Percentiles rank a stretch among this genome's conserved stretches.
These are phyloP conservation scores for Corythornis leucogaster DNA, from an alignment of 2,797 vertebrate genomes.

Conservation along the genomic window DNA sequence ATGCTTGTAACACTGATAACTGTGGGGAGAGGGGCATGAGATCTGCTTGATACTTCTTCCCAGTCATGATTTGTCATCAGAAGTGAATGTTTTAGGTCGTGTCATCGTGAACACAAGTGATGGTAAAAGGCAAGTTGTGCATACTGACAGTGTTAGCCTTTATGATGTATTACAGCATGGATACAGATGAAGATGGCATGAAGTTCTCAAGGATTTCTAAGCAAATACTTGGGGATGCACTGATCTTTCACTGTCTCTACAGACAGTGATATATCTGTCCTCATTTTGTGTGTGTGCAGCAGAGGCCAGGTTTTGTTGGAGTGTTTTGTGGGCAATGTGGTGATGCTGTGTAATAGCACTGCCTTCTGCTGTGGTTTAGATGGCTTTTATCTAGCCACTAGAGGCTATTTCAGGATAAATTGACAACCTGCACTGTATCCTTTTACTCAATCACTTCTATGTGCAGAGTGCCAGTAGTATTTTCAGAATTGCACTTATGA, in stretches of 20 bases:
- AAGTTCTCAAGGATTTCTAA: not conserved
- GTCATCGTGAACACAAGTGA: not conserved
- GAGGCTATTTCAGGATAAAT: constrained; percentile 62
- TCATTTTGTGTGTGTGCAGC: not conserved
- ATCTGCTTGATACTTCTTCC: not conserved
- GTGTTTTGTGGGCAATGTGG: not conserved
- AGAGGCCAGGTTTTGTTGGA: not conserved
- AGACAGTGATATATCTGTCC: not conserved
- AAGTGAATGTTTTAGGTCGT: not conserved
- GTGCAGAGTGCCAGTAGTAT: constrained; percentile 50
- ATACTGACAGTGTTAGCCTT: not conserved
- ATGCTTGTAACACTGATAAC: not conserved
- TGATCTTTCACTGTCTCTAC: not conserved
- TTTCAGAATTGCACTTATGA: constrained; percentile 67
- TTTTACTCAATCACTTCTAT: constrained; percentile 59
- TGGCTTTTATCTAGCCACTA: constrained; percentile 43
- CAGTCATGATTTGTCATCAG: not conserved
- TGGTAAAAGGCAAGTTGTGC: not conserved
- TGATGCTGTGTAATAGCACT: not conserved
- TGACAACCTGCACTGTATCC: constrained; percentile 53
- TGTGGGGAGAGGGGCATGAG: not conserved
- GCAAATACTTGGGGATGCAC: not conserved
- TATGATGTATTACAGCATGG: not conserved
- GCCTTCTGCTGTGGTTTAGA: constrained; percentile 4
- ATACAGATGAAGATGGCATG: not conserved